Conservation (phyloP, 1,140 invertebrate genomes). For the Drosophila pectinifera region DNA sequence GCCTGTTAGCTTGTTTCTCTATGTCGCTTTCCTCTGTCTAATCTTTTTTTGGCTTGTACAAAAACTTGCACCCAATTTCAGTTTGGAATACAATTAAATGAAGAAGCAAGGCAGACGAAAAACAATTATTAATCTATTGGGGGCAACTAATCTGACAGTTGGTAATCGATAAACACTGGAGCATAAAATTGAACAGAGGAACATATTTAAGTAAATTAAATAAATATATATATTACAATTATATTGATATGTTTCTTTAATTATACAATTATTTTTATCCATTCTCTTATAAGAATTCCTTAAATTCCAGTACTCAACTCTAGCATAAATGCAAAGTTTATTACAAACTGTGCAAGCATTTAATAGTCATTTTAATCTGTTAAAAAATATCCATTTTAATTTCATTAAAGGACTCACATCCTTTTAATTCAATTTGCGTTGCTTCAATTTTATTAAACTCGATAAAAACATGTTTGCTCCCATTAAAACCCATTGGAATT, state of each 20-base stretch:
- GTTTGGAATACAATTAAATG: conserved; percentile 27
- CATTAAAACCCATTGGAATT: conserved; percentile 35
- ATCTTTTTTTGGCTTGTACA: conserved; percentile 5
- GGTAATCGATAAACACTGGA: conserved; percentile 48
- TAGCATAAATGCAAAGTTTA: too few relatives aligned
- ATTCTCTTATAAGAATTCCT: too few relatives aligned
- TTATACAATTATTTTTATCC: too few relatives aligned
- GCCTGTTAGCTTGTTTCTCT: conserved; percentile 15
- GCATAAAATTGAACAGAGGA: conserved; percentile 4
- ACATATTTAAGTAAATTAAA: neutral
- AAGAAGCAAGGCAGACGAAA: conserved; percentile 18
- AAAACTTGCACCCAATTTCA: conserved; percentile 41
- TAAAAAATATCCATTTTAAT: too few relatives aligned
- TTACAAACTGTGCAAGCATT: too few relatives aligned
- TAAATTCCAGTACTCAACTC: too few relatives aligned
- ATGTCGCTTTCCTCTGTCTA: neutral
- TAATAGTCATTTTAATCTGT: neutral
- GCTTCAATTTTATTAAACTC: conserved; percentile 3
- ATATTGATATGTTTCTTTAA: too few relatives aligned
- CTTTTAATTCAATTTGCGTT: conserved; percentile 4
- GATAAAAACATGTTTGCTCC: conserved; percentile 5
- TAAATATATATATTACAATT: too few relatives aligned
- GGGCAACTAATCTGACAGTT: conserved; percentile 31
- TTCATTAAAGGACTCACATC: neutral
- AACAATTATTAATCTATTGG: conserved; percentile 72